These are phyloP conservation scores for Rhorus exstirpatorius DNA, from an alignment of 2,888 invertebrate species.

Conservation along the genomic window DNA sequence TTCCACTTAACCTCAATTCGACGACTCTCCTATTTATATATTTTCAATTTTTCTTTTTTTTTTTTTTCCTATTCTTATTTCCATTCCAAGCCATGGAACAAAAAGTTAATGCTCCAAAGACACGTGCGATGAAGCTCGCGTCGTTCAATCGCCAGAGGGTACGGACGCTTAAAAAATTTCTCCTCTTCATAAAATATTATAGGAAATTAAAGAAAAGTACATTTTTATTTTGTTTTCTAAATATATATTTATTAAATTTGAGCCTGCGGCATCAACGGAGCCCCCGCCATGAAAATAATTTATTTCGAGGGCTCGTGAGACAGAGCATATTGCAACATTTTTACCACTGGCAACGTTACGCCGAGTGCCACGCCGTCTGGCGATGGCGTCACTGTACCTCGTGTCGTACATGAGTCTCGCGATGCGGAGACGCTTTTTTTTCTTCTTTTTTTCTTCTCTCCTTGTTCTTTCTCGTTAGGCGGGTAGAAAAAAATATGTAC, in stretches of 20 bases:
- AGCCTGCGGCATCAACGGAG: too few species aligned
- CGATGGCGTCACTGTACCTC: slow-evolving; percentile 42
- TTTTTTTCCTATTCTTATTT: slow-evolving; percentile 3
- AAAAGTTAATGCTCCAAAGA: slow-evolving; percentile 70
- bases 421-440: background rate
- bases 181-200: background rate
- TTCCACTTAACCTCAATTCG: too few species aligned
- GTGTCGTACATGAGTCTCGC: slow-evolving; percentile 10
- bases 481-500: slow-evolving; percentile 61
- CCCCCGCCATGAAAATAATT: too few species aligned
- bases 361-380: background rate
- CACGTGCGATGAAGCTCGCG: slow-evolving; percentile 52
- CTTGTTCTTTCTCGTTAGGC: slow-evolving; percentile 29
- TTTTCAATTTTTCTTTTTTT: slow-evolving; percentile 22
- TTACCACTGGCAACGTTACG: too few species aligned
- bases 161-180: background rate
- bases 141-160: slow-evolving; percentile 71
- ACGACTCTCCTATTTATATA: too few species aligned
- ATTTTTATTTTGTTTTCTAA: too few species aligned
- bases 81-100: slow-evolving; percentile 44
- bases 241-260: too few species aligned
- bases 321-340: too few species aligned
- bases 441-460: too few species aligned
- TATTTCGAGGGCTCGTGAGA: too few species aligned
- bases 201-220: too few species aligned